Base-by-base conservation (phyloP, 2,888 invertebrate species). In the Conomelus anceps region DNA sequence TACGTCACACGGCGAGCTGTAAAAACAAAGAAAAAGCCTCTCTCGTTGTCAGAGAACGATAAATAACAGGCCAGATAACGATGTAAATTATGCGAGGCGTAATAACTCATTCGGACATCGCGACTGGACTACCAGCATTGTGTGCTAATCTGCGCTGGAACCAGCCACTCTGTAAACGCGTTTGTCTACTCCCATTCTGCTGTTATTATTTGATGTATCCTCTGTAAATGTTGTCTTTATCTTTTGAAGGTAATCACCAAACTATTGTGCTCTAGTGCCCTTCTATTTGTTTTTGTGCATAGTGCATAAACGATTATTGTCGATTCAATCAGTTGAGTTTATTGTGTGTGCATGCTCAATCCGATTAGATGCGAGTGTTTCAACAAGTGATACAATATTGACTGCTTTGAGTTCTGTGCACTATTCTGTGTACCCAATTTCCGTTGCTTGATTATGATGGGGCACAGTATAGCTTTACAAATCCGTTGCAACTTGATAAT, bases 41-140 rank as follows among this genome's bases (percentile, higher is more conserved):
- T 85, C 84, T 84, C 22, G 23, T 63, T 63, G 63, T 63, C 63
- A 63, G 84, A 41, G 88, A 85, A 85, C 89, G 34, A 87, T 90
- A 90, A 90, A 90, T 90, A 90, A 90, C 88, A 85, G 89, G 23
- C 87, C 87, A 90, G 90, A 90, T 90, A 90, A 87, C 88, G 90
- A 90, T 90, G 90, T 90, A 90, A 90, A 90, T 90, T 90, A 89
- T 87, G 89, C 22, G 87, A 63, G 87, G 84, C 84, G 90, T 86
- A 84, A 85, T 88, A 89, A 90, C 89, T 90, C 90, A 90, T 90
- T 22, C 24, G 85, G 85, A 85, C 85, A 85, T 85, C 85, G n/a
- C 22, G 22, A 22, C 23, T 23, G 24, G 85, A 85, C 85, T 85
- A 24, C 24, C 85, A 23, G 85, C 24, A 85, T 85, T 85, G 85